Percentiles rank a stretch among this genome's conserved stretches.
These are phyloP conservation scores for Merodon equestris DNA, from an alignment of 2,888 invertebrate genomes.

Conservation along the genomic window DNA sequence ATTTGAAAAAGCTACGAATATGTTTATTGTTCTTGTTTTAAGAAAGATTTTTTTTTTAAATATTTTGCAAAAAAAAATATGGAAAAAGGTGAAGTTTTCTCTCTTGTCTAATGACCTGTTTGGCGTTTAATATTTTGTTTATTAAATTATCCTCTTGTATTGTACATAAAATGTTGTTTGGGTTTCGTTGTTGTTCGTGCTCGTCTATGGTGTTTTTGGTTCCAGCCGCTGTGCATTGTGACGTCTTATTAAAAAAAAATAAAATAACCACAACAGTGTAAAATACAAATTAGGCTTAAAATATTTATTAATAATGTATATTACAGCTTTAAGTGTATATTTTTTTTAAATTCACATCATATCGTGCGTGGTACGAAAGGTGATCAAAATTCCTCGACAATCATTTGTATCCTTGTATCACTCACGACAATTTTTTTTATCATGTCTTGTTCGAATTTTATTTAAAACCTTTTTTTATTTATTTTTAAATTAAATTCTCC, in stretches of 20 bases:
- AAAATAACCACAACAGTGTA: slow-evolving; percentile 22
- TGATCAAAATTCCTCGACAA: slow-evolving; percentile 11
- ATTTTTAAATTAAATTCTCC: slow-evolving; percentile 41
- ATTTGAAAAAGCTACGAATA: slow-evolving; percentile 49
- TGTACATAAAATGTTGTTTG: slow-evolving; percentile 57
- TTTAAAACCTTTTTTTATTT: too few species aligned
- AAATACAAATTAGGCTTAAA: slow-evolving; percentile 30
- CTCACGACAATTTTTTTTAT: slow-evolving; percentile 1
- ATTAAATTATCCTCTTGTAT: slow-evolving; percentile 57
- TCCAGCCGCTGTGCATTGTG: slow-evolving; percentile 8
- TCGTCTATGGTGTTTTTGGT: slow-evolving; percentile 53
- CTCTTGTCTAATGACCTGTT: slow-evolving; percentile 71
- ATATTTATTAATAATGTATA: too few species aligned
- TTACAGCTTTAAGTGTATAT: slow-evolving; percentile 64
- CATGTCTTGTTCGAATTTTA: slow-evolving; percentile 5
- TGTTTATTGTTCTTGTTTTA: slow-evolving; percentile 69
- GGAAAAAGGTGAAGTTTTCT: slow-evolving; percentile 78
- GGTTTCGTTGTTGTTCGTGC: slow-evolving; percentile 51
- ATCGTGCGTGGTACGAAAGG: slow-evolving; percentile 23
- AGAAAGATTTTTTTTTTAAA: background rate
- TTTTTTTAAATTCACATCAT: background rate
- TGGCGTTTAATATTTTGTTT: slow-evolving; percentile 59
- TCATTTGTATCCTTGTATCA: background rate
- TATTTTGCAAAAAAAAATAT: slow-evolving; percentile 40
- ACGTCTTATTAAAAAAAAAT: slow-evolving; percentile 4